These are phyloP conservation scores for Stichodactyla mertensii DNA, from an alignment of 64 coral and sea anemone genomes.

Conservation along the genomic window DNA sequence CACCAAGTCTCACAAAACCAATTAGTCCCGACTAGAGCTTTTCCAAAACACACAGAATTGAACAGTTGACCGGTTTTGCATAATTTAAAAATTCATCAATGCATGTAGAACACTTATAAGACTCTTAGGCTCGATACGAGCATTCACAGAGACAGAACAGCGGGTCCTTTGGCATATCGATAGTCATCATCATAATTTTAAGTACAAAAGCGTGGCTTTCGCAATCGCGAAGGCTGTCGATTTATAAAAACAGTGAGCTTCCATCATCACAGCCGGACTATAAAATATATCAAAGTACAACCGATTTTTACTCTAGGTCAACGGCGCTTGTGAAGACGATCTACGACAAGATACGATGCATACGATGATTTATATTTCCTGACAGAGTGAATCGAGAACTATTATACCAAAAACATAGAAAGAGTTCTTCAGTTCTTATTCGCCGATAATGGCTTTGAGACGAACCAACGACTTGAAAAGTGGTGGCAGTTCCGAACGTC, in stretches of 20 bases:
- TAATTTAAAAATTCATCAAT: neutral
- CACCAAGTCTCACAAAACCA: neutral
- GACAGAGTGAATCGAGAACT: neutral
- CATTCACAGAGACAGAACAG: neutral
- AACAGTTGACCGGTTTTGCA: slow-evolving; percentile 8
- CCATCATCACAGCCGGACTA: neutral
- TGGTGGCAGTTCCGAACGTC: neutral
- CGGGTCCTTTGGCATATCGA: neutral
- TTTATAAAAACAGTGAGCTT: neutral
- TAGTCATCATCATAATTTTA: neutral
- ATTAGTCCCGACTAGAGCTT: neutral
- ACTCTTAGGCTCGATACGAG: neutral
- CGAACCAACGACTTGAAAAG: neutral
- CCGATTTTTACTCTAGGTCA: neutral
- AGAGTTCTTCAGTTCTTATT: neutral
- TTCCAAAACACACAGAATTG: neutral
- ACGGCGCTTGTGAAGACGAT: neutral
- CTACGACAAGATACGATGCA: neutral
- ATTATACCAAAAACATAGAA: neutral
- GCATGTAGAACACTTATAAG: neutral
- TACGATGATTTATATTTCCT: neutral
- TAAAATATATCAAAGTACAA: neutral
- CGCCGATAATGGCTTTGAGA: neutral
- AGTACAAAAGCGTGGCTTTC: neutral
- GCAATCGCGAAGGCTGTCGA: neutral